Evolutionary conservation across 2,113 vertebrate genomes (phyloP).

Genomic region (Gallinago paraguaiae): DNA sequence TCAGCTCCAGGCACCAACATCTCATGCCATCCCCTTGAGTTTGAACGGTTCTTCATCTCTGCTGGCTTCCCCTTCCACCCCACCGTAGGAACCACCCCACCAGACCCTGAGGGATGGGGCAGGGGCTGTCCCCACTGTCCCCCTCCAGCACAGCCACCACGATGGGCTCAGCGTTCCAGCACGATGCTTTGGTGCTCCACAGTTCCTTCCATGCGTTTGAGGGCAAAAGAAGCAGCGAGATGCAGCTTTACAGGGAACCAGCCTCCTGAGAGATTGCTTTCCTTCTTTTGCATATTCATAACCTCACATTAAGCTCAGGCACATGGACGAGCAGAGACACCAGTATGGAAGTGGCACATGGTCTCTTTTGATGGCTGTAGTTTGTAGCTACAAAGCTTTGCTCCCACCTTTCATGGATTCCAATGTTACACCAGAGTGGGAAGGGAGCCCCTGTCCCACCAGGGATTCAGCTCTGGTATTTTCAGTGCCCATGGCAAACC

Average conservation of each 20-base stretch:
- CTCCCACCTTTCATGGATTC: neutral
- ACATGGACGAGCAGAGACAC: neutral
- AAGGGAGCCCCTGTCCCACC: neutral
- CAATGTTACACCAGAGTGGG: rapidly evolving
- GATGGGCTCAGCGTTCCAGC: rapidly evolving
- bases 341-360: neutral
- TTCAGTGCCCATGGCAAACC: neutral
- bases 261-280: neutral
- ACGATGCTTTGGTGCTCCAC: rapidly evolving
- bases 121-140: neutral
- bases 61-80: neutral
- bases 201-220: rapidly evolving
- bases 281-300: neutral
- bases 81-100: rapidly evolving
- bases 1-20: neutral
- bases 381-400: neutral
- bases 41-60: no score
- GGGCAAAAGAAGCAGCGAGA: neutral
- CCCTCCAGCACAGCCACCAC: neutral
- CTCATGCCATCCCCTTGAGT: rapidly evolving
- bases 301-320: rapidly evolving
- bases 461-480: neutral
- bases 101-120: neutral
- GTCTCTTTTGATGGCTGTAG: neutral
- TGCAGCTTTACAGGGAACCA: rapidly evolving